Evolutionary conservation across 2,888 invertebrate genomes (phyloP).

Genomic region (Cheilosia vernalis): DNA sequence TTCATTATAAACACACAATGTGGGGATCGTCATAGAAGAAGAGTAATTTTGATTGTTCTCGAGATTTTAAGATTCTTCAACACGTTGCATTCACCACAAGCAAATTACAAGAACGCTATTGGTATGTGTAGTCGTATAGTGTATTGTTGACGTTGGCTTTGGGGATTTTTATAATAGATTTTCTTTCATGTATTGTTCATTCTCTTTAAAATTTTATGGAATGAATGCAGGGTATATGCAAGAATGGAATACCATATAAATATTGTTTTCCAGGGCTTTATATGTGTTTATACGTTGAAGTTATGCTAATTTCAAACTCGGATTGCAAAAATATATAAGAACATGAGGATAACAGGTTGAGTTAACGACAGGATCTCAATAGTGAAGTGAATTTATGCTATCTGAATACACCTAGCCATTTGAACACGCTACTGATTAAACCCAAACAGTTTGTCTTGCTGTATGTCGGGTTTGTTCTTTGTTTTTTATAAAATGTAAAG

Average conservation of each 20-base stretch:
- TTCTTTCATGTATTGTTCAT: constrained; percentile 11
- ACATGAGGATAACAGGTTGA: neutral
- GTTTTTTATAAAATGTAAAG: too few relatives aligned
- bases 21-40: constrained; percentile 59
- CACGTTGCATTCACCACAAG: constrained; percentile 54
- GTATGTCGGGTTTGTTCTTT: too few relatives aligned
- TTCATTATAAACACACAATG: constrained; percentile 63
- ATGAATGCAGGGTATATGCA: neutral
- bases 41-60: constrained; percentile 63
- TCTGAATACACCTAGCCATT: too few relatives aligned
- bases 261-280: neutral
- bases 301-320: constrained; percentile 20
- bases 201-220: neutral
- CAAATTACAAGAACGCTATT: constrained; percentile 49
- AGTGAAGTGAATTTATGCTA: neutral
- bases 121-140: constrained; percentile 4
- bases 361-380: neutral
- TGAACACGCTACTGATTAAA: too few relatives aligned
- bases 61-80: constrained; percentile 64
- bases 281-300: constrained; percentile 4
- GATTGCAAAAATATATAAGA: neutral
- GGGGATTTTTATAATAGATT: constrained; percentile 48
- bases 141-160: constrained; percentile 21
- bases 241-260: neutral
- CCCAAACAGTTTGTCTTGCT: too few relatives aligned